phyloP scores from a whole-genome alignment of 1,140 invertebrate species.

The Brachionus rubens region DNA sequence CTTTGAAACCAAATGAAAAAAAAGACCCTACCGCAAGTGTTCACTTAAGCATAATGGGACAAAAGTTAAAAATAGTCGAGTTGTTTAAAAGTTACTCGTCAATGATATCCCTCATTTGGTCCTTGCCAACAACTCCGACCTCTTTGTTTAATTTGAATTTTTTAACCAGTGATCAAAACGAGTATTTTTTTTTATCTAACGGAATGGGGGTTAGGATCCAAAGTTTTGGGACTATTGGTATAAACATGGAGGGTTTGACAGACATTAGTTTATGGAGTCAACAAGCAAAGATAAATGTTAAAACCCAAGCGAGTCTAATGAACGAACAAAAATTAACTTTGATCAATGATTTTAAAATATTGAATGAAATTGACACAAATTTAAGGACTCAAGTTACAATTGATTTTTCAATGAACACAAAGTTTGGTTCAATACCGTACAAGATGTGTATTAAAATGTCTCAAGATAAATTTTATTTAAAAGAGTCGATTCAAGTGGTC shows the following conservation, averaged over 20 bases:
- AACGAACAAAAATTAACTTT: slow-evolving; percentile 15
- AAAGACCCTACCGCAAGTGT: background rate
- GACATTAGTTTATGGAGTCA: slow-evolving; percentile 30
- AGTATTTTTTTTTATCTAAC: slow-evolving; percentile 11
- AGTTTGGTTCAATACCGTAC: background rate
- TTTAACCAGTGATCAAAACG: slow-evolving; percentile 26
- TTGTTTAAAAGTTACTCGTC: background rate
- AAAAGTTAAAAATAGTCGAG: background rate
- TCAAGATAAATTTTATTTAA: slow-evolving; percentile 21
- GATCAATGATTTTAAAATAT: background rate
- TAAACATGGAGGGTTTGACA: background rate
- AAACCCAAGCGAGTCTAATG: slow-evolving; percentile 5
- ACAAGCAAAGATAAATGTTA: slow-evolving; percentile 17
- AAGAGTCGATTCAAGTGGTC: background rate
- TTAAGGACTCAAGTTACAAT: slow-evolving; percentile 21
- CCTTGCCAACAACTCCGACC: background rate
- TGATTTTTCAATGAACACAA: background rate
- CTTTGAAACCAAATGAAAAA: background rate
- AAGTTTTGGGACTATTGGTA: background rate
- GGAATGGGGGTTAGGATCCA: background rate
- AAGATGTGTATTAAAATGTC: slow-evolving; percentile 9
- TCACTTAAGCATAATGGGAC: slow-evolving; percentile 29
- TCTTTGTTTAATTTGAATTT: slow-evolving; percentile 8
- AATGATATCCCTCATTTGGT: slow-evolving; percentile 10
- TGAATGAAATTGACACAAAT: background rate